Percentiles rank a stretch among this genome's conserved stretches.
Conservation (phyloP, 1,140 invertebrate genomes). For the Drosophila sp. region DNA sequence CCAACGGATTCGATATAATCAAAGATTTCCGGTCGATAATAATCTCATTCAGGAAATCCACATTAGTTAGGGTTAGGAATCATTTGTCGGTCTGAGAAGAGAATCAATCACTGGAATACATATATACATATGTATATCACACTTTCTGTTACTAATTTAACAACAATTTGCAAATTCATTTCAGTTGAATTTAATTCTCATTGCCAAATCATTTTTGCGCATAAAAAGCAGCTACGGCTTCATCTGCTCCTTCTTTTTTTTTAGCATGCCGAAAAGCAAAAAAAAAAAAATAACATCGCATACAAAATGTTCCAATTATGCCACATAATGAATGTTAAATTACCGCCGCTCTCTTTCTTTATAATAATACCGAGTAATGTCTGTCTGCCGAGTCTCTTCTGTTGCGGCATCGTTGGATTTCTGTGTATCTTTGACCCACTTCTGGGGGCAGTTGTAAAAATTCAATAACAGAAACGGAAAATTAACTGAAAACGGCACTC, state of each 20-base stretch:
- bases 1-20: no score
- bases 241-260: constrained; percentile 18
- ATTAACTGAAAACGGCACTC: constrained; percentile 78
- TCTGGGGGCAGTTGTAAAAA: constrained; percentile 67
- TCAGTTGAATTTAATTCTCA: constrained; percentile 3
- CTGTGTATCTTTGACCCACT: constrained; percentile 64
- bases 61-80: no score
- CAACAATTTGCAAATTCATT: constrained; percentile 4
- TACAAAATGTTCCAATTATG: constrained; percentile 58
- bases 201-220: constrained; percentile 3
- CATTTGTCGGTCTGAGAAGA: neutral
- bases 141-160: constrained; percentile 9
- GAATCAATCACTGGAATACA: neutral
- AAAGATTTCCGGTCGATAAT: no score
- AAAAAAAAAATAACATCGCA: constrained; percentile 27
- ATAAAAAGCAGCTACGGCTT: constrained; percentile 24
- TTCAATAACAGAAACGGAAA: constrained; percentile 78
- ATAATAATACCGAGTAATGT: constrained; percentile 31
- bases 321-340: constrained; percentile 62
- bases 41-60: no score
- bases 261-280: constrained; percentile 24
- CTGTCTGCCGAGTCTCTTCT: constrained; percentile 25
- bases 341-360: constrained; percentile 51
- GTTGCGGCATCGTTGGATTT: constrained; percentile 21
- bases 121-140: neutral